Evolutionary conservation across 2,888 invertebrate genomes (phyloP), one percentile per base, ranked within the genome.

Genomic region (Drosophila silvestris): DNA sequence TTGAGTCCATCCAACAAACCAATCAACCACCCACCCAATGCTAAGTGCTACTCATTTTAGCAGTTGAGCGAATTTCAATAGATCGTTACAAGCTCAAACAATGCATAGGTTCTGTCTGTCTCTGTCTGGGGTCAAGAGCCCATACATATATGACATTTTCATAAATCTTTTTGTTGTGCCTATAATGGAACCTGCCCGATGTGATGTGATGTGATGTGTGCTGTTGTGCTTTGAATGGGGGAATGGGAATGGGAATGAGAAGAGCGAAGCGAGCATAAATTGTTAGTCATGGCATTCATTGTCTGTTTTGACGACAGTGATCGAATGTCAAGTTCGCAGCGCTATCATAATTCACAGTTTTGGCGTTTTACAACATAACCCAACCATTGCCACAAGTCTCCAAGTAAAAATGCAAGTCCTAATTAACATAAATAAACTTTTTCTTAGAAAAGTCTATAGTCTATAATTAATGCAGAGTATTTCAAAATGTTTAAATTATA

Each of bases 91-190:
- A 65, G 9, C 47, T 12, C 30, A 37, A 77, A 77, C 77, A 77
- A 77, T 77, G 74, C 59, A 37, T 37, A 51, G 28, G 47, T 14
- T 58, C 65, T 77, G 73, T 76, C 30, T 72, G 22, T 30, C 26
- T 53, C 61, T 60, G 61, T 76, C 39, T 73, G 52, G 58, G 62
- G 51, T 41, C 60, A 44, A 56, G 59, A 65, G 74, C 28, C 52
- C 28, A 47, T 22, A 22, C 19, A 37, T 56, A 32, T 26, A 52
- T 65, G 76, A 74, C 80, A 80, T 77, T 80, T 80, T 80, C 80
- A 80, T 80, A 80, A 80, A 80, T 80, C 80, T 77, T 74, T 74
- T 66, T 59, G 67, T 53, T 52, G 51, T 69, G 41, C 33, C 51
- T 14, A 41, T 41, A 65, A 76, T 66, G 58, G 47, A 62, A 59